Base-by-base conservation (phyloP, 2,113 vertebrate genomes). In the Notothenia rossii region DNA sequence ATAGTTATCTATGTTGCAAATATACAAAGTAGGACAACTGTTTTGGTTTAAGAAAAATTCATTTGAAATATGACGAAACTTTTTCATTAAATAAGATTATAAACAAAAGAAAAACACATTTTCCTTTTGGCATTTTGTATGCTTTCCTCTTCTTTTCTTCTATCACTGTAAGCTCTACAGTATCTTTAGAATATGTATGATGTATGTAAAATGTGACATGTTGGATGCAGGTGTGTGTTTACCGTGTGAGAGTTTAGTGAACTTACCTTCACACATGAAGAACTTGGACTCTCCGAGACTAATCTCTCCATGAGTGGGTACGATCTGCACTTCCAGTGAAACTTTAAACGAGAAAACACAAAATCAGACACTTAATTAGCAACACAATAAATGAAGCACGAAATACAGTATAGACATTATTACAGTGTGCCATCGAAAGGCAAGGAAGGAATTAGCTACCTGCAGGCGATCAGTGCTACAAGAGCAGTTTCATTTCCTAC, bases 261-360 rank as follows among this genome's bases (percentile, higher is more conserved):
- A 79, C 88, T 91, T 95, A 97, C 98, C 98, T 95, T 97, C 96
- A 70, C 98, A 99, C 88, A 98, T 86, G 95, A 99, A 99, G 96
- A 99, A 99, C 75, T 99, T 99, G 60, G 98, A 99, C 60, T 99
- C 98, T 93, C 98, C 98, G 5, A 99, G 96, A 63, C 97, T 98
- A 92, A 99, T 98, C 92, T 99, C 98, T 7, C 97, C 97, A 84
- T 98, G 96, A 56, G 95, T 95, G 17, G 98, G 98, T 75, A 94
- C 97, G 62, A 99, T 99, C 90, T 97, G 95, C 91, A 99, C 98
- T 80, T 99, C 96, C 86, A 99, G 95, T 86, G 97, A 96, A 77
- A 94, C 98, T 99, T 79, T 2, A 91, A 89, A 43, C 87, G 66
- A 86, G 67, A 85, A 67, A 76, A 55, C 13, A 81, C 17, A 68